Conservation (phyloP, 92 coral and sea anemone genomes). For the Actinernus sp. region DNA sequence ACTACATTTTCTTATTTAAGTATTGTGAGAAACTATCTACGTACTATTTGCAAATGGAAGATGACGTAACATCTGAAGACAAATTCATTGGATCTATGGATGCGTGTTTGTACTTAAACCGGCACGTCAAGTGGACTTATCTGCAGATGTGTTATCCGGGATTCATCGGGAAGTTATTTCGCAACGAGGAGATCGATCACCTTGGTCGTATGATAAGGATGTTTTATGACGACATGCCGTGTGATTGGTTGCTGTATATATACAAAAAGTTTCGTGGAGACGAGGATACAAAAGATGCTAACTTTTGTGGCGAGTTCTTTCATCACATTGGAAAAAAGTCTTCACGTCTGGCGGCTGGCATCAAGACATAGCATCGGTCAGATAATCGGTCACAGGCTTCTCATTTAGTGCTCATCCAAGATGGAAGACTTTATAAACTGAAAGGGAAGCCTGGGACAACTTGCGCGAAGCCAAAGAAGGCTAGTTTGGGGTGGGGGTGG, state of each 20-base stretch:
- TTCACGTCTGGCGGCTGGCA: slow-evolving; percentile 82
- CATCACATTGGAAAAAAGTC: slow-evolving; percentile 84
- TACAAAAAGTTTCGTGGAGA: slow-evolving; percentile 12
- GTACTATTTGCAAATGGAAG: slow-evolving; percentile 81
- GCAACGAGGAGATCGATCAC: slow-evolving; percentile 58
- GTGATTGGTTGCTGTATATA: slow-evolving; percentile 45
- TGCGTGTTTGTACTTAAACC: slow-evolving; percentile 46
- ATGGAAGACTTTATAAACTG: too few species aligned
- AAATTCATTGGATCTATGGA: slow-evolving; percentile 53
- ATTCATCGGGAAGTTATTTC: slow-evolving; percentile 85
- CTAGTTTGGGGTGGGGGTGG: too few species aligned
- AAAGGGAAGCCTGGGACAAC: too few species aligned
- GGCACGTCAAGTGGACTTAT: slow-evolving; percentile 50
- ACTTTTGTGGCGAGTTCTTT: slow-evolving; percentile 52
- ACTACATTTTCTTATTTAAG: slow-evolving; percentile 69
- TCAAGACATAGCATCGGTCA: too few species aligned
- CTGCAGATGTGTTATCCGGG: slow-evolving; percentile 63
- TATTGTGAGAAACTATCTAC: slow-evolving; percentile 72
- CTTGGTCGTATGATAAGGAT: slow-evolving; percentile 61
- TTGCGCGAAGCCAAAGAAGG: too few species aligned
- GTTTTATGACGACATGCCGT: slow-evolving; percentile 75
- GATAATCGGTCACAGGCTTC: too few species aligned
- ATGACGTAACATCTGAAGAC: slow-evolving; percentile 62
- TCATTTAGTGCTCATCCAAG: too few species aligned
- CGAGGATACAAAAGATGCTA: neutral